Base-by-base conservation (phyloP, 2,888 invertebrate genomes). In the Leucozona laternaria region DNA sequence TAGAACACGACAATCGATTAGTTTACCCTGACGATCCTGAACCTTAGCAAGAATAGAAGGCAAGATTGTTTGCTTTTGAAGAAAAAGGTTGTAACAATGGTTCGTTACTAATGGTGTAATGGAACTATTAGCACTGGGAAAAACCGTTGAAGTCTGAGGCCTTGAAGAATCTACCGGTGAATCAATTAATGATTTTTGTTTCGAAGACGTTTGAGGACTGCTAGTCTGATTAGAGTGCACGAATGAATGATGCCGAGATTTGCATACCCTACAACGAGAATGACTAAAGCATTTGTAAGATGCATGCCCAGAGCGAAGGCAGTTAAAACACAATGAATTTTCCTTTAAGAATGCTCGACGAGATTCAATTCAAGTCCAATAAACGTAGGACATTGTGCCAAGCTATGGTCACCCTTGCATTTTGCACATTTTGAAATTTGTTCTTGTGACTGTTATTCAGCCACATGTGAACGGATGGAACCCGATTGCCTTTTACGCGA, bases 261-360 rank as follows among this genome's bases (percentile, higher is more conserved):
- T 55, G 31, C 55, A 55, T n/a, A 55, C 55, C 7, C 55, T 15
- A 31, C 55, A 55, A 6, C 55, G 28, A 13, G 11, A 55, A 55
- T 55, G 55, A n/a, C 25, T 55, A 31, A 55, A 55, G 55, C 28
- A 55, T 31, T 55, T 55, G 28, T 55, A 55, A 55, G 55, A 55
- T 22, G 53, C 53, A 11, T 53, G 25, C 5, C 53, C 53, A 53
- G 25, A 53, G 4, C 53, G 53, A 22, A 53, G 53, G 53, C 53
- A 53, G 25, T 53, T 53, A 13, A 53, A 53, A 53, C 53, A 53
- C 40, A 40, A 40, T 28, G 55, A 55, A 55, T 55, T 55, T 2
- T 55, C n/a, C 55, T 55, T 55, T 55, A 15, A 55, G 15, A 55
- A 55, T 55, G 11, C 31, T 15, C 31, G 31, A 55, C 28, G 55